These are phyloP conservation scores for Tokudaia muenninki DNA, from an alignment of 2,797 vertebrate genomes.

Conservation along the genomic window DNA sequence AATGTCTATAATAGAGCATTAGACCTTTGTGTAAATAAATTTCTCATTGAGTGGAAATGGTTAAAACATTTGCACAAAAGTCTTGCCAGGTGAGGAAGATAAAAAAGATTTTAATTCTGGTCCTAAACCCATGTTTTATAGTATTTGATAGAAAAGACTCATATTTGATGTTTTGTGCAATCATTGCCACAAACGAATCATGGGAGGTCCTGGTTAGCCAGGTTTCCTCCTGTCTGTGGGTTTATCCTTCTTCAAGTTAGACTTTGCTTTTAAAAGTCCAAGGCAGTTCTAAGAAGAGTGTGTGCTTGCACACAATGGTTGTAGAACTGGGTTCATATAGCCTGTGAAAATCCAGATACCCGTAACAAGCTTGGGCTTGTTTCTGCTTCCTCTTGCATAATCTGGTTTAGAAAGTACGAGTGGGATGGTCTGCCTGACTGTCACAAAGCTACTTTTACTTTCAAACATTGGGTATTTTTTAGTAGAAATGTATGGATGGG, in stretches of 20 bases:
- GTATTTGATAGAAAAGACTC: neutral
- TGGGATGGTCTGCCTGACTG: constrained; percentile 10
- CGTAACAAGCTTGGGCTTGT: neutral
- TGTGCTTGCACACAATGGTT: neutral
- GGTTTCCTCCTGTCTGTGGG: neutral
- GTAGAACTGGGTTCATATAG: neutral
- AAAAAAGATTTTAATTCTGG: neutral
- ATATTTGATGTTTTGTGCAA: neutral
- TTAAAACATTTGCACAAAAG: neutral
- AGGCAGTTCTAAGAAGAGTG: neutral
- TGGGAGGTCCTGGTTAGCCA: neutral
- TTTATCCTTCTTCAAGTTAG: neutral
- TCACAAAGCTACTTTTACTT: constrained; percentile 28
- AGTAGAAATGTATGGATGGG: neutral
- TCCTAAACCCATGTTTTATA: neutral
- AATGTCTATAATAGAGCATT: neutral
- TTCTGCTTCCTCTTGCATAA: neutral
- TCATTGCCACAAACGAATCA: neutral
- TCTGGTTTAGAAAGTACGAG: neutral
- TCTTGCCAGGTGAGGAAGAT: neutral
- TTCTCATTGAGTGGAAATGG: too few species aligned
- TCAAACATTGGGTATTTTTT: constrained; percentile 19
- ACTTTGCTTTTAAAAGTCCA: neutral
- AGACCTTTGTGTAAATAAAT: neutral
- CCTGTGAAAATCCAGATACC: neutral